Base-by-base conservation (phyloP, 1,140 invertebrate genomes). In the Reticulitermes speratus region DNA sequence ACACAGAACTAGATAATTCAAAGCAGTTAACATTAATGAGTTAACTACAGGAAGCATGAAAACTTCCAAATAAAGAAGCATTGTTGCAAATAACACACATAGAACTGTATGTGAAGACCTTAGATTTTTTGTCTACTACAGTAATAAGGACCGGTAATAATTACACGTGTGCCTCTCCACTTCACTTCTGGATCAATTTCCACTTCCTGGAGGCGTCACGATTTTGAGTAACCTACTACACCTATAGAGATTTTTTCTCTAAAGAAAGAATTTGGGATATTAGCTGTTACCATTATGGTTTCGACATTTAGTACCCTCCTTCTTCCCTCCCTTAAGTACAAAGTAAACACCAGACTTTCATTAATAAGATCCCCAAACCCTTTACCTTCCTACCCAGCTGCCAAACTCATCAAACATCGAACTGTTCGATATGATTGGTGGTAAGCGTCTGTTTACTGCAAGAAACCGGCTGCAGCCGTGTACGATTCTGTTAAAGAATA, bases 121-220 rank as follows among this genome's bases (percentile, higher is more conserved):
- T 25, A 75, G 11, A 12, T 30, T 75, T 75, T 65, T 65, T 65
- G 59, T 23, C 21, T n/a, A 19, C 0, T 30, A 14, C n/a, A 75
- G 65, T 75, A 75, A 75, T 75, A 75, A 75, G n/a, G n/a, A 75
- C n/a, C 65, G 7, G 25, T 75, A 75, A 75, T 75, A 75, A 75
- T 75, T 75, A 75, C 65, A 75, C 65, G 65, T 75, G 25, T 30
- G n/a, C 25, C 65, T 25, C 9, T 75, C 65, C 7, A 75, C 65
- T 75, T 75, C 65, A 75, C 65, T 75, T 75, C 65, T 75, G 65
- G 65, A 75, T 75, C 65, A 75, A 75, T 75, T 75, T 75, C 65
- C 65, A 75, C n/a, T 75, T 75, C 65, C 65, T 75, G 65, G 65
- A 75, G 65, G 65, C 65, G 65, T 75, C 65, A 75, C 65, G 65